phyloP scores from a whole-genome alignment of 2,888 invertebrate species.

The Trissolcus brochymenae region DNA sequence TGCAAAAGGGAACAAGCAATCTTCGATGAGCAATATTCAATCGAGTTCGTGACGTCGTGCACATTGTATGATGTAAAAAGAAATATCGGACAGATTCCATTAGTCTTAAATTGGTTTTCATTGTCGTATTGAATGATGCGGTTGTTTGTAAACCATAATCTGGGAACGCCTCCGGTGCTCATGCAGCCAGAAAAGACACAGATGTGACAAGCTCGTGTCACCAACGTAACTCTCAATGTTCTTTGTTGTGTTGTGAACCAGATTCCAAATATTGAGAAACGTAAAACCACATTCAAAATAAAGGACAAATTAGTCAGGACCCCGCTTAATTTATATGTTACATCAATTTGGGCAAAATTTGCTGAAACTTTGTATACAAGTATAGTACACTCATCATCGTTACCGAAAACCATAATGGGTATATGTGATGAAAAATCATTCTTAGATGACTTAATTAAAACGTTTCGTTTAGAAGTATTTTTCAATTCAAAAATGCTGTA shows the following conservation, averaged over 20 bases:
- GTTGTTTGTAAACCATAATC: conserved; percentile 37
- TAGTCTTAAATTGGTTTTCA: conserved; percentile 37
- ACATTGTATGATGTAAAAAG: conserved; percentile 12
- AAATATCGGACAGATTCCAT: conserved; percentile 28
- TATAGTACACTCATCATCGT: neutral
- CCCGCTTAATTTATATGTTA: too few species aligned
- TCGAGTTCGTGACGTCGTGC: conserved; percentile 33
- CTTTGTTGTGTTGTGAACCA: neutral
- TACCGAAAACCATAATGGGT: too few species aligned
- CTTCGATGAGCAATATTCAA: conserved; percentile 22
- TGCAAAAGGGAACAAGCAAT: neutral
- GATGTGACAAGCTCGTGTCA: conserved; percentile 19
- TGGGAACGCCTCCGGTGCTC: conserved; percentile 34
- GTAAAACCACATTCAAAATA: neutral
- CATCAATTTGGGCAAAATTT: too few species aligned
- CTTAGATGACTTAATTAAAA: too few species aligned
- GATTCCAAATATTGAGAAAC: neutral
- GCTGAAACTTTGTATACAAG: neutral
- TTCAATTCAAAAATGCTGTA: too few species aligned
- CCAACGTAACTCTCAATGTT: conserved; percentile 4
- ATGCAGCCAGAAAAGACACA: conserved; percentile 26
- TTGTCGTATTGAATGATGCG: conserved; percentile 21
- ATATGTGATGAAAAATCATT: too few species aligned
- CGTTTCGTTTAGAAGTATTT: too few species aligned
- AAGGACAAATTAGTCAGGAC: too few species aligned